Evolutionary conservation across 2,797 vertebrate genomes (phyloP).

Genomic region (Catamblyrhynchus diadema): DNA sequence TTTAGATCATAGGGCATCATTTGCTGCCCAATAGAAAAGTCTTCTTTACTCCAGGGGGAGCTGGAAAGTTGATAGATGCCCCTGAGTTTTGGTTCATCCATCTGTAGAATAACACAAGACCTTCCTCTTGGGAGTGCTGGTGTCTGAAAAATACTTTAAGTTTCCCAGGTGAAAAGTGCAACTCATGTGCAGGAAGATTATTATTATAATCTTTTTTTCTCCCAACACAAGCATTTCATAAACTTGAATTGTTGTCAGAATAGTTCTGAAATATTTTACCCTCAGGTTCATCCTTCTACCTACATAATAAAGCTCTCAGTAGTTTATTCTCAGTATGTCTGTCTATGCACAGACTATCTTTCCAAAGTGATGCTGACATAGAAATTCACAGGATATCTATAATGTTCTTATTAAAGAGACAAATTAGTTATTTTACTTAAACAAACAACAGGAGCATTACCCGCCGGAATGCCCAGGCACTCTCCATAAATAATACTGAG

Average conservation of each 20-base stretch:
- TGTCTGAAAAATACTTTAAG: slow-evolving; percentile 61
- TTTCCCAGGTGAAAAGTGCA: slow-evolving; percentile 64
- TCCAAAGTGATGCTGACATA: slow-evolving; percentile 34
- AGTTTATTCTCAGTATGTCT: slow-evolving; percentile 35
- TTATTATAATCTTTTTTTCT: slow-evolving; percentile 65
- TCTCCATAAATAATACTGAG: slow-evolving; percentile 46
- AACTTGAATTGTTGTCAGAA: slow-evolving; percentile 64
- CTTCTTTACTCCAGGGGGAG: slow-evolving; percentile 7
- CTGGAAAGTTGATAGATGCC: slow-evolving; percentile 31
- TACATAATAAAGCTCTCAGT: slow-evolving; percentile 26
- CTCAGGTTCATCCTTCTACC: slow-evolving; percentile 49
- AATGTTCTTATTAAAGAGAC: slow-evolving; percentile 65
- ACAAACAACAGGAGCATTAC: slow-evolving; percentile 46
- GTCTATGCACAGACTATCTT: slow-evolving; percentile 3
- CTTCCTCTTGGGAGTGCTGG: slow-evolving; percentile 53
- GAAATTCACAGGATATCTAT: slow-evolving; percentile 48
- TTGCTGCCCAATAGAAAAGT: slow-evolving; percentile 12
- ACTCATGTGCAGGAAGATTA: slow-evolving; percentile 34
- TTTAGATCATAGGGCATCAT: neutral
- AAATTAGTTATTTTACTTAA: slow-evolving; percentile 65
- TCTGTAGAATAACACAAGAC: slow-evolving; percentile 60
- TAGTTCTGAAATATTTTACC: slow-evolving; percentile 66
- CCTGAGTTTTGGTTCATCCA: slow-evolving; percentile 45
- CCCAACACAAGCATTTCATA: slow-evolving; percentile 63
- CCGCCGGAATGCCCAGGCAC: neutral